Evolutionary conservation across 2,888 invertebrate species (phyloP).

Genomic region (Campaea margaritaria): DNA sequence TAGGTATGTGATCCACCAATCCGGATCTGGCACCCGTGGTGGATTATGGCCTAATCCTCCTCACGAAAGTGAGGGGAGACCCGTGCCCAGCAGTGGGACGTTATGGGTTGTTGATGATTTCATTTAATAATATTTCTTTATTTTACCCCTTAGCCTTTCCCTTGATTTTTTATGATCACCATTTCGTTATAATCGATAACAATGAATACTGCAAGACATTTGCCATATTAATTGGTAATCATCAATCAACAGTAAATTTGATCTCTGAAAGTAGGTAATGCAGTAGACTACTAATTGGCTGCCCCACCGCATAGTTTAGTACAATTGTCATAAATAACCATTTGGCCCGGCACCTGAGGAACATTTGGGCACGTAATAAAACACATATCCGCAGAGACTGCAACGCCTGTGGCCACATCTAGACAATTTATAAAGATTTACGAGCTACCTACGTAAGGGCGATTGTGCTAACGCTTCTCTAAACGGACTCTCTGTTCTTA

Average conservation of each 20-base stretch:
- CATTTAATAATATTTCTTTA: too few relatives aligned
- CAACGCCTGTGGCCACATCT: slow-evolving; percentile 65
- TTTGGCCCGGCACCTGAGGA: slow-evolving; percentile 51
- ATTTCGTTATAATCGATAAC: too few relatives aligned
- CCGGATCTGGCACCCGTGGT: too few relatives aligned
- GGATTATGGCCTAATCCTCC: too few relatives aligned
- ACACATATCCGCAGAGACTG: slow-evolving; percentile 64
- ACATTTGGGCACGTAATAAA: slow-evolving; percentile 66
- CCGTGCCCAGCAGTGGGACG: too few relatives aligned
- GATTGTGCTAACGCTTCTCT: slow-evolving; percentile 52
- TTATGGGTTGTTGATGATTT: too few relatives aligned
- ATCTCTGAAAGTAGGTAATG: slow-evolving; percentile 5
- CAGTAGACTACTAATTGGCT: slow-evolving; percentile 17
- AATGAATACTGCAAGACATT: too few relatives aligned
- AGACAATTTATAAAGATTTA: slow-evolving; percentile 70
- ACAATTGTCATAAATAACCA: slow-evolving; percentile 60
- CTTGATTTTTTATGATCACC: too few relatives aligned
- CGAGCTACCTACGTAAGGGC: slow-evolving; percentile 53
- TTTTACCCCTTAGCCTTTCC: too few relatives aligned
- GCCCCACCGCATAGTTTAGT: slow-evolving; percentile 30
- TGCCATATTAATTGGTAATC: not conserved
- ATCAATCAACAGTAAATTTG: not conserved
- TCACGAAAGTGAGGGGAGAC: too few relatives aligned
- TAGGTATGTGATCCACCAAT: too few relatives aligned
- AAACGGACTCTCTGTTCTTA: slow-evolving; percentile 43